Conservation (phyloP, 2,888 invertebrate genomes). For the Troilus luridus region DNA sequence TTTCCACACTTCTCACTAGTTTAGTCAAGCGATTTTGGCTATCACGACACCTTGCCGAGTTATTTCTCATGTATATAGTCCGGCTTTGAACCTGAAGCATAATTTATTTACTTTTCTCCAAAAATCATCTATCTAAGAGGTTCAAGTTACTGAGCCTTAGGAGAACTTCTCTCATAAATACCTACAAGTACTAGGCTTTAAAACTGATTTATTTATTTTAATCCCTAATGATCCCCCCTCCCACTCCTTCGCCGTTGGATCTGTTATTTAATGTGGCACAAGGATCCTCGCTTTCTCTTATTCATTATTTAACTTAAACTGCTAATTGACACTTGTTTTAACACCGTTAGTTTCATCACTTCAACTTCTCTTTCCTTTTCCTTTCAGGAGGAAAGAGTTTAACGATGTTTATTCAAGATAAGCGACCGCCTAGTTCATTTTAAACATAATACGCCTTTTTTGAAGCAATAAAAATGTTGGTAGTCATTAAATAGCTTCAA, state of each 20-base stretch:
- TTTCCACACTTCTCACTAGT: too few species aligned
- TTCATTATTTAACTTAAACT: slow-evolving; percentile 1
- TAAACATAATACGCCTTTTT: too few species aligned
- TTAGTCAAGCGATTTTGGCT: too few species aligned
- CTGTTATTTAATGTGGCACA: slow-evolving; percentile 27
- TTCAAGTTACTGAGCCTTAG: too few species aligned
- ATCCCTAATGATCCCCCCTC: background rate
- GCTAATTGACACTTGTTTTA: slow-evolving; percentile 18
- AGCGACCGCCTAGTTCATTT: background rate
- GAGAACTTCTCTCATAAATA: too few species aligned
- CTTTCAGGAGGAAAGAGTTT: background rate
- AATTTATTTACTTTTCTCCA: too few species aligned
- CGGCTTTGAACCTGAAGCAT: too few species aligned
- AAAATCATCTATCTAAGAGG: too few species aligned
- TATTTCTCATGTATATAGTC: too few species aligned
- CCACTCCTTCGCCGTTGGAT: background rate
- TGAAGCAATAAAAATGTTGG: too few species aligned
- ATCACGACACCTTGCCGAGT: too few species aligned
- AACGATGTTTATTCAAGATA: background rate
- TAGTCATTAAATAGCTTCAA: too few species aligned
- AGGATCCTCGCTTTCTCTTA: slow-evolving; percentile 2
- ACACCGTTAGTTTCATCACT: slow-evolving; percentile 6
- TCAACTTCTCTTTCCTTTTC: background rate
- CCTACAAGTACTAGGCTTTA: background rate
- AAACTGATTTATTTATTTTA: background rate